Evolutionary conservation across 2,888 invertebrate genomes (phyloP).

Genomic region (Philereme vetulata): DNA sequence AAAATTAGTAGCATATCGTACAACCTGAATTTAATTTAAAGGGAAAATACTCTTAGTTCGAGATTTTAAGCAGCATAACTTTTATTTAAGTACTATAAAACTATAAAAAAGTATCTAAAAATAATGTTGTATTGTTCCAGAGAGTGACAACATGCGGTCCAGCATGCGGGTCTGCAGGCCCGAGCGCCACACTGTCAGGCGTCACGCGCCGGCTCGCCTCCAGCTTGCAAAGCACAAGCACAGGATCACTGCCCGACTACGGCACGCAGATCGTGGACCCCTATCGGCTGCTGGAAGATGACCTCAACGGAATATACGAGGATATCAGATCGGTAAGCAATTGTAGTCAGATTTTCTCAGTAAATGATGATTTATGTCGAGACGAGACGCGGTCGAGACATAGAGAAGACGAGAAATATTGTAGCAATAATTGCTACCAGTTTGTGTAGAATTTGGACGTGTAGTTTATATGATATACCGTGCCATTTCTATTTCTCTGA

Average conservation of each 20-base stretch:
- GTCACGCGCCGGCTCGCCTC: constrained; percentile 78
- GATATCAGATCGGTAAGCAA: constrained; percentile 91
- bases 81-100: too few species aligned
- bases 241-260: constrained; percentile 91
- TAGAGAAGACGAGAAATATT: too few species aligned
- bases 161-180: constrained; percentile 62
- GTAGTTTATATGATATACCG: too few species aligned
- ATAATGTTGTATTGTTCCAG: constrained; percentile 53
- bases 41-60: too few species aligned
- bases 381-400: too few species aligned
- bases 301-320: constrained; percentile 93
- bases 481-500: too few species aligned
- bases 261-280: constrained; percentile 90
- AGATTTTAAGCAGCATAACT: too few species aligned
- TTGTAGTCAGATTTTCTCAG: not conserved
- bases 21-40: too few species aligned
- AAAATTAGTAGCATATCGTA: too few species aligned
- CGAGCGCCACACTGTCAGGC: constrained; percentile 59
- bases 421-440: too few species aligned
- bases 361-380: not conserved
- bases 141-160: constrained; percentile 76
- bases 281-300: constrained; percentile 92
- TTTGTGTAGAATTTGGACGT: too few species aligned
- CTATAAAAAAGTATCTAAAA: not conserved
- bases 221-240: constrained; percentile 91